Percentiles rank a stretch among this genome's conserved stretches.
phyloP scores from a whole-genome alignment of 1,140 invertebrate genomes.

The Chrysoperla carnea region DNA sequence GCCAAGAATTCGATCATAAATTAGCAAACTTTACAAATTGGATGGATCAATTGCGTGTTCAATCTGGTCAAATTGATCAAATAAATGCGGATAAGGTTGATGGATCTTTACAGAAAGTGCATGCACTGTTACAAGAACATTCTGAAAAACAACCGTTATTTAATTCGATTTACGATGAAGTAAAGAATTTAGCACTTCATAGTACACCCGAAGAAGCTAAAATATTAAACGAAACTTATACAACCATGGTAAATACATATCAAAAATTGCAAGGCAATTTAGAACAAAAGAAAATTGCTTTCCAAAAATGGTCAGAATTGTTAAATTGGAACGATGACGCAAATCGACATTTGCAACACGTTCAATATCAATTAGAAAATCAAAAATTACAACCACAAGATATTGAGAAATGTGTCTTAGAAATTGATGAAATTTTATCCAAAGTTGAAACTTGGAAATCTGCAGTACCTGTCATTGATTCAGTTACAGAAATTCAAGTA shows the following conservation, averaged over 20 bases:
- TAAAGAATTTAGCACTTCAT: slow-evolving; percentile 53
- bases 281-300: slow-evolving; percentile 46
- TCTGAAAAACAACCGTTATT: slow-evolving; percentile 58
- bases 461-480: slow-evolving; percentile 47
- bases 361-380: slow-evolving; percentile 57
- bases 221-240: slow-evolving; percentile 54
- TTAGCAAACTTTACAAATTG: slow-evolving; percentile 67
- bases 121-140: slow-evolving; percentile 62
- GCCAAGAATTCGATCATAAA: slow-evolving; percentile 71
- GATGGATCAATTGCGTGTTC: slow-evolving; percentile 57
- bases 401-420: slow-evolving; percentile 42
- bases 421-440: slow-evolving; percentile 42
- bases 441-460: slow-evolving; percentile 52
- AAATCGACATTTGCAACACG: slow-evolving; percentile 59
- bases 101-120: slow-evolving; percentile 55
- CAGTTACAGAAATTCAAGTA: slow-evolving; percentile 32
- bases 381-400: slow-evolving; percentile 44
- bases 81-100: slow-evolving; percentile 64
- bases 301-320: slow-evolving; percentile 72
- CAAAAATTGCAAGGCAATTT: slow-evolving; percentile 59
- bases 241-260: slow-evolving; percentile 52
- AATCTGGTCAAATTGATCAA: slow-evolving; percentile 61
- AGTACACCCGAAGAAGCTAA: slow-evolving; percentile 51
- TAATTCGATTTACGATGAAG: slow-evolving; percentile 57
- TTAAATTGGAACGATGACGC: slow-evolving; percentile 65